Percentiles rank a stretch among this genome's conserved stretches.
These are phyloP conservation scores for Drosophila ustulata DNA, from an alignment of 2,888 invertebrate genomes.

Conservation along the genomic window DNA sequence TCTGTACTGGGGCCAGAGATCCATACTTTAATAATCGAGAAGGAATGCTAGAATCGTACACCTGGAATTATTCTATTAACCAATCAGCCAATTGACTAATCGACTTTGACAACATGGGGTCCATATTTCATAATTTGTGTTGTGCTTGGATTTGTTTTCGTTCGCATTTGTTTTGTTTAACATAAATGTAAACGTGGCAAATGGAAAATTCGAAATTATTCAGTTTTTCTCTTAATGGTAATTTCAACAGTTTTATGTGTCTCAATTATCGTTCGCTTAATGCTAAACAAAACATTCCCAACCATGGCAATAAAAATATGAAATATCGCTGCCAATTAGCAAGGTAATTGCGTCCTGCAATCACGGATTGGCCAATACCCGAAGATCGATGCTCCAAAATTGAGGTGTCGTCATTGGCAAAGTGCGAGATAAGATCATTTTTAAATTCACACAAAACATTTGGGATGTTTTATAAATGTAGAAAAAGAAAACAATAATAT, in stretches of 20 bases:
- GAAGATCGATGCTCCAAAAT: conserved; percentile 3
- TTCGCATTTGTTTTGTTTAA: conserved; percentile 53
- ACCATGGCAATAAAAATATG: conserved; percentile 60
- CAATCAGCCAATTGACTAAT: conserved; percentile 53
- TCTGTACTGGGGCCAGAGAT: not conserved
- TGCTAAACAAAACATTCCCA: conserved; percentile 46
- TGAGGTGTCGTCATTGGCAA: conserved; percentile 27
- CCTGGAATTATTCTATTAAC: conserved; percentile 25
- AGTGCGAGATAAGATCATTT: not conserved
- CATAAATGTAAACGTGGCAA: conserved; percentile 32
- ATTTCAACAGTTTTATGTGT: conserved; percentile 59
- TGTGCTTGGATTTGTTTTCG: not conserved
- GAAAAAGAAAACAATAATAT: not conserved
- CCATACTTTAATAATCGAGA: conserved; percentile 56
- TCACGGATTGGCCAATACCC: not conserved
- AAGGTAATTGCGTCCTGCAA: conserved; percentile 26
- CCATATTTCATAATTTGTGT: conserved; percentile 53
- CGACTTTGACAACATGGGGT: conserved; percentile 67
- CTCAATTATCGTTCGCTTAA: conserved; percentile 65
- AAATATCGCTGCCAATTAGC: conserved; percentile 54
- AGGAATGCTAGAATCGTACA: conserved; percentile 14
- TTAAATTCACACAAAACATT: not conserved
- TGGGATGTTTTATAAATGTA: not conserved
- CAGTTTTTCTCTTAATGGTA: conserved; percentile 43
- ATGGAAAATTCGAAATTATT: conserved; percentile 21